Percentiles rank a stretch among this genome's conserved stretches.
Evolutionary conservation across 2,888 invertebrate genomes (phyloP).

Genomic region (Chorisops tibialis): DNA sequence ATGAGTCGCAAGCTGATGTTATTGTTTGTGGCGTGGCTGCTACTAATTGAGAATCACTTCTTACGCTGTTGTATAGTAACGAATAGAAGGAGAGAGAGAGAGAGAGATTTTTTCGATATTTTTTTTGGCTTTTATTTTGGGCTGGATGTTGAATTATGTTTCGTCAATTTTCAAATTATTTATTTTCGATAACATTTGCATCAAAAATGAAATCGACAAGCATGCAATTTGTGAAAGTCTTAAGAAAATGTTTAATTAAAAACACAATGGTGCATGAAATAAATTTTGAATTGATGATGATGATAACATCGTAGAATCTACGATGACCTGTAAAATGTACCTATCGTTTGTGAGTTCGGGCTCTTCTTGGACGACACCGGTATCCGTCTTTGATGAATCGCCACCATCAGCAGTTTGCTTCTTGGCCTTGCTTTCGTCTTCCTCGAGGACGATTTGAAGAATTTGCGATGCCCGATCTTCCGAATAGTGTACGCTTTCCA

Average conservation of each 20-base stretch:
- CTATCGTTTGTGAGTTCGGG: constrained; percentile 23
- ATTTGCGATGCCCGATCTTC: constrained; percentile 79
- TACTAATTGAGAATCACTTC: constrained; percentile 4
- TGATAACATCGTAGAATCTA: constrained; percentile 11
- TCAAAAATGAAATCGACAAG: too few relatives aligned
- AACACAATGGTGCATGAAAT: constrained; percentile 15
- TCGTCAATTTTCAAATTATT: too few relatives aligned
- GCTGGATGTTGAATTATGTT: too few relatives aligned
- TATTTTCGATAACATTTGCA: too few relatives aligned
- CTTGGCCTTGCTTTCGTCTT: constrained; percentile 56
- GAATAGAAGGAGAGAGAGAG: constrained; percentile 12
- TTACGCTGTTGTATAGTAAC: constrained; percentile 5
- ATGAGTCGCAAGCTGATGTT: constrained; percentile 13
- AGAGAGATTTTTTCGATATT: constrained; percentile 12
- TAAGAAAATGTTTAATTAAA: too few relatives aligned
- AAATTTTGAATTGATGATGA: constrained; percentile 17
- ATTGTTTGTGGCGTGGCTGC: neutral
- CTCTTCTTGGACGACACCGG: constrained; percentile 10
- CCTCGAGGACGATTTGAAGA: constrained; percentile 66
- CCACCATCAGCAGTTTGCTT: constrained; percentile 35
- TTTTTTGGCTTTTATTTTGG: neutral
- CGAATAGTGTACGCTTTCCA: constrained; percentile 84
- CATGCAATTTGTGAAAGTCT: too few relatives aligned
- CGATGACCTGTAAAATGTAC: constrained; percentile 20
- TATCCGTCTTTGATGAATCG: constrained; percentile 25